Base-by-base conservation (phyloP, 1,140 invertebrate genomes). In the Drosophila ambigua region DNA sequence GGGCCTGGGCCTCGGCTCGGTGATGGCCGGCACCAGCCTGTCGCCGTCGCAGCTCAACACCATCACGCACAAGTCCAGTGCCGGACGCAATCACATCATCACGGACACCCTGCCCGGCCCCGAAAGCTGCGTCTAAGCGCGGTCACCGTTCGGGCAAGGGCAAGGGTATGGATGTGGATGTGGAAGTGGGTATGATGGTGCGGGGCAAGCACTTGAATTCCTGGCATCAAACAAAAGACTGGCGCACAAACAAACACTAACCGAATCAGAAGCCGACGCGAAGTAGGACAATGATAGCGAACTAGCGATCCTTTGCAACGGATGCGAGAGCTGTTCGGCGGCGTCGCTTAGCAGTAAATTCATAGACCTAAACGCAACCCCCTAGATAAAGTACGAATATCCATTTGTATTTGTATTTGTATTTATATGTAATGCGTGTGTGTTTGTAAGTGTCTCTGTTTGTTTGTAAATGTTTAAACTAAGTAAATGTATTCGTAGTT, bases 51-150 rank as follows among this genome's bases (percentile, higher is more conserved):
- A 88, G 61, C 65, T 87, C 2, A 82, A 84, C 23, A 80, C 83
- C 52, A 91, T 91, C 35, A 91, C 87, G 71, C 87, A 90, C 59
- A 91, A 91, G 82, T 90, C 88, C 54, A 91, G 82, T 53, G 75
- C 84, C 52, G 91, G 79, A 64, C 90, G 93, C 77, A 93, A 94
- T 90, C 93, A 94, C 90, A 95, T 95, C 73, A 94, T 96, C 69
- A 95, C 95, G 50, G 95, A 95, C 83, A 94, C 95, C 39, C 94
- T 96, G 92, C 95, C 95, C 43, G 95, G 95, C 64, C 95, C 95
- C 49, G 95, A 96, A 92, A 95, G 95, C 93, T 96, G 95, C 92
- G 95, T 96, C 82, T 95, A 95, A 94, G 59, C 64, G 59, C 20
- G n/a, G 51, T 20, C 20, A 8, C 43, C 23, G 6, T 24, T 24